Evolutionary conservation across 2,113 vertebrate genomes (phyloP).

Genomic region (Hippotragus niger): DNA sequence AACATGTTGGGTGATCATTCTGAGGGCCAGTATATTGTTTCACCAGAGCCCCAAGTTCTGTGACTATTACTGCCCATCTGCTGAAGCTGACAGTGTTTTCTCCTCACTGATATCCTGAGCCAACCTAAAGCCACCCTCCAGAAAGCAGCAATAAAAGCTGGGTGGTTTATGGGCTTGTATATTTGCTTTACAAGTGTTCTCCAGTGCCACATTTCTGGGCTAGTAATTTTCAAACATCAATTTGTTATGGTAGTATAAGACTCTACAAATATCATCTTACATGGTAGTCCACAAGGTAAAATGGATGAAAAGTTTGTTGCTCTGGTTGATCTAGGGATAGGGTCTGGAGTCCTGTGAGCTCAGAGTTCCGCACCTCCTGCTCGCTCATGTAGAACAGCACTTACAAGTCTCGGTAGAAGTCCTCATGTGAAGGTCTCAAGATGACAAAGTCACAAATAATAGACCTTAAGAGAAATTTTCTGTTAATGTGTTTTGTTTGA

Average conservation of each 20-base stretch:
- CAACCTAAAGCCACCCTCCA: background rate
- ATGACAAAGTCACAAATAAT: background rate
- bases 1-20: background rate
- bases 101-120: background rate
- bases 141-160: background rate
- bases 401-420: background rate
- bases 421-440: background rate
- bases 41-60: background rate
- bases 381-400: fast-evolving
- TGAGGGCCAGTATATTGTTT: background rate
- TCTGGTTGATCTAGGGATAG: background rate
- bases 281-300: background rate
- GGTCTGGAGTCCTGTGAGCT: background rate
- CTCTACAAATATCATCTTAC: background rate
- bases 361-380: background rate
- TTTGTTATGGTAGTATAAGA: background rate
- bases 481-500: background rate
- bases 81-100: background rate
- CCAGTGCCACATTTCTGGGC: background rate
- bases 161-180: background rate
- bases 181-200: slow-evolving; percentile 5
- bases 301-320: background rate
- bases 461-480: background rate
- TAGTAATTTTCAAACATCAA: slow-evolving; percentile 26
- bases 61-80: background rate